phyloP scores from a whole-genome alignment of 2,888 invertebrate species.

The Nephrotoma guestfalica region DNA sequence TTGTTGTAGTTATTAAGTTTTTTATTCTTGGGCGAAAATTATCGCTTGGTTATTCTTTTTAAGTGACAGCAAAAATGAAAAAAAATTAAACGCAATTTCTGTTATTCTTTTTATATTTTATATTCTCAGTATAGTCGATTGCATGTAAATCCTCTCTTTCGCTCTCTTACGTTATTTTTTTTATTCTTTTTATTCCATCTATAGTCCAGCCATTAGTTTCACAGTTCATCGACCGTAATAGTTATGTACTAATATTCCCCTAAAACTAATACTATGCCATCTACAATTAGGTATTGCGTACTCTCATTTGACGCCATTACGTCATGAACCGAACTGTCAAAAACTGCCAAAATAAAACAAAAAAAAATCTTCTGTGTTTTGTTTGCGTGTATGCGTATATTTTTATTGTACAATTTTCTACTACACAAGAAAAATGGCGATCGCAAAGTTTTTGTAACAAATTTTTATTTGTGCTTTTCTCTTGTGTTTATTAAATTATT shows the following conservation, averaged over 20 bases:
- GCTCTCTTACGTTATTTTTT: too few relatives aligned
- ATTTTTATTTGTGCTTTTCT: neutral
- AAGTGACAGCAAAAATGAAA: too few relatives aligned
- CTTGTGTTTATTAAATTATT: neutral
- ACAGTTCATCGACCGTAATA: neutral
- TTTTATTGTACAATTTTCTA: neutral
- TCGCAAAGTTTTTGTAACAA: neutral
- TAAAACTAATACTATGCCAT: neutral
- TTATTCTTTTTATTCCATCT: too few relatives aligned
- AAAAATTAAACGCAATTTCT: too few relatives aligned
- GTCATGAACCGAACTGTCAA: neutral
- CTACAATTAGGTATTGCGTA: neutral
- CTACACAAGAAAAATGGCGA: neutral
- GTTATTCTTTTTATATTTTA: too few relatives aligned
- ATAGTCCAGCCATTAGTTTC: too few relatives aligned
- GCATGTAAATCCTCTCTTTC: too few relatives aligned
- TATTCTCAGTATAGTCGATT: too few relatives aligned
- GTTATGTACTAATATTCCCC: neutral
- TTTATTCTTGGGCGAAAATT: too few relatives aligned
- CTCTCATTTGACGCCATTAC: neutral
- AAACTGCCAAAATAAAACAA: neutral
- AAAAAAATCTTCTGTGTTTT: neutral
- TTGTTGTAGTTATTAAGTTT: too few relatives aligned
- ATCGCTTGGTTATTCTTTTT: too few relatives aligned
- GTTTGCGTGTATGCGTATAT: neutral